A percentile compares a stretch with the other conserved stretches of the same genome.
Conservation (phyloP, 2,797 vertebrate genomes). For the Hyperoplus lanceolatus region DNA sequence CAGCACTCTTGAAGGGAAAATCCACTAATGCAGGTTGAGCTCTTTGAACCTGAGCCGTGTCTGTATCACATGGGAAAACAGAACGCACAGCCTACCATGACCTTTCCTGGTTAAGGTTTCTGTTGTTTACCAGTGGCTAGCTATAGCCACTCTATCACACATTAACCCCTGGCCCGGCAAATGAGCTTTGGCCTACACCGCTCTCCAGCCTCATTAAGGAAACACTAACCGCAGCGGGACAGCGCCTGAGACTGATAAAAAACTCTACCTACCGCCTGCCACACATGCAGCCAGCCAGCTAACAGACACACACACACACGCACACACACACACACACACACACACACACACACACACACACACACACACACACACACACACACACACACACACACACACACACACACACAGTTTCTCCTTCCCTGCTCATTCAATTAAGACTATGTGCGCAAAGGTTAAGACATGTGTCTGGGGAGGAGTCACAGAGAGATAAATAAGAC, state of each 20-base stretch:
- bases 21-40: neutral
- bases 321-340: neutral
- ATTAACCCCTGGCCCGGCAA: slow-evolving; percentile 71
- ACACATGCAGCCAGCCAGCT: slow-evolving; percentile 3
- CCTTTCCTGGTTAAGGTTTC: slow-evolving; percentile 33
- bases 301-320: neutral
- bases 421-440: slow-evolving; percentile 60
- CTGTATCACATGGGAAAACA: slow-evolving; percentile 24
- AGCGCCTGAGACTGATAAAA: slow-evolving; percentile 55
- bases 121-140: slow-evolving; percentile 63
- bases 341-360: neutral
- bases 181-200: slow-evolving; percentile 61
- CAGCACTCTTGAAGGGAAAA: neutral
- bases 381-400: neutral
- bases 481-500: slow-evolving; percentile 63
- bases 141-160: slow-evolving; percentile 57
- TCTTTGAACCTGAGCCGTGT: slow-evolving; percentile 12
- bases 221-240: slow-evolving; percentile 62
- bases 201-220: slow-evolving; percentile 73
- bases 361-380: neutral
- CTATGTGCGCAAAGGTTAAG: slow-evolving; percentile 42
- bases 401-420: neutral
- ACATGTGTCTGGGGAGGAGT: slow-evolving; percentile 52
- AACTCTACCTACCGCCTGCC: slow-evolving; percentile 44
- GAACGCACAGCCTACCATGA: slow-evolving; percentile 17